phyloP scores from a whole-genome alignment of 2,888 invertebrate genomes.

The Diarsia mendica region DNA sequence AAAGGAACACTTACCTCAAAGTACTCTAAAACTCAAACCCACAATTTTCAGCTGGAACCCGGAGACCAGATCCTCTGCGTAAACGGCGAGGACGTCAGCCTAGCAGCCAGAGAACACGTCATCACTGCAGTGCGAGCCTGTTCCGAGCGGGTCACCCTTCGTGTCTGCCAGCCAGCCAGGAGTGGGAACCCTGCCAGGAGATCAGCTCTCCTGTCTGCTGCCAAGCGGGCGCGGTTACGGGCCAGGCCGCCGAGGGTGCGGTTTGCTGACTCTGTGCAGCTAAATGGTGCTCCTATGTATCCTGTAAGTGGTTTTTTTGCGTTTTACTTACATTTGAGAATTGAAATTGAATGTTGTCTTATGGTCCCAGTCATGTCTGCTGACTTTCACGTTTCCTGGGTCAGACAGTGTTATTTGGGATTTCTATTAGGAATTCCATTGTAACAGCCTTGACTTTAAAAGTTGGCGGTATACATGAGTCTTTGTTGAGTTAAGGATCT shows the following conservation, averaged over 20 bases:
- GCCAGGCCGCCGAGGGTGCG: slow-evolving; percentile 95
- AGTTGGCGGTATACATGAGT: neutral
- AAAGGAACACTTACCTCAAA: neutral
- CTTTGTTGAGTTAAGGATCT: neutral
- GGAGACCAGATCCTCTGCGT: slow-evolving; percentile 97
- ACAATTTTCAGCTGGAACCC: slow-evolving; percentile 92
- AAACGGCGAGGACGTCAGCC: slow-evolving; percentile 97
- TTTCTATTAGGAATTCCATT: neutral
- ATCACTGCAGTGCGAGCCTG: slow-evolving; percentile 96
- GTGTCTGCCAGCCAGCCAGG: slow-evolving; percentile 95
- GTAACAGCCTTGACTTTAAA: neutral
- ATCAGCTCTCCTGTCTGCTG: slow-evolving; percentile 96
- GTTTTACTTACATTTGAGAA: neutral
- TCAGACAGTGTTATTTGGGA: neutral
- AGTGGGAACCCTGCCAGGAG: slow-evolving; percentile 91
- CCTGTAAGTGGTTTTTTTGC: slow-evolving; percentile 89
- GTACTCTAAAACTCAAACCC: neutral
- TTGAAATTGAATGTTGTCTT: neutral
- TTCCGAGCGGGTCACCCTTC: slow-evolving; percentile 93
- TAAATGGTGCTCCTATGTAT: slow-evolving; percentile 95
- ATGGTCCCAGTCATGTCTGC: neutral
- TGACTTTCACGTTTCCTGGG: neutral
- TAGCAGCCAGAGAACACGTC: slow-evolving; percentile 96
- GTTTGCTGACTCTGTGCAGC: slow-evolving; percentile 96
- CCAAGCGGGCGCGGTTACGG: slow-evolving; percentile 95